Evolutionary conservation across 2,888 invertebrate genomes (phyloP).

Genomic region (Synergus umbraculus): DNA sequence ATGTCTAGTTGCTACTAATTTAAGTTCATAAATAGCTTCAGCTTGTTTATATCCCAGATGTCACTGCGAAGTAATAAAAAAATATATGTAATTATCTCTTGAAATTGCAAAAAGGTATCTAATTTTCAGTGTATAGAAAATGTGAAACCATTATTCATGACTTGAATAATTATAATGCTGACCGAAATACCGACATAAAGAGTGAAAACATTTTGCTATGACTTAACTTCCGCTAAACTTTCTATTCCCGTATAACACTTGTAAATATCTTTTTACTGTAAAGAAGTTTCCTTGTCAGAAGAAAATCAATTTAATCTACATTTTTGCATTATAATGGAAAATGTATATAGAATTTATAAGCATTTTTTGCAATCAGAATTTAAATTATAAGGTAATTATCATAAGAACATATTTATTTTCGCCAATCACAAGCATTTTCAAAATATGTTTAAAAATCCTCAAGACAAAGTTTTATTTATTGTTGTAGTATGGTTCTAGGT

Average conservation of each 20-base stretch:
- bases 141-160: slow-evolving; percentile 9
- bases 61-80: neutral
- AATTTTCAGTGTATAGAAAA: neutral
- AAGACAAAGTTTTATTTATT: neutral
- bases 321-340: neutral
- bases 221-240: slow-evolving; percentile 66
- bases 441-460: too few species aligned
- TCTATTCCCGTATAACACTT: slow-evolving; percentile 59
- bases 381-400: too few species aligned
- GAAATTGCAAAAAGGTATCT: neutral
- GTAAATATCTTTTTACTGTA: neutral
- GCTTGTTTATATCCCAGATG: neutral
- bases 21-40: neutral
- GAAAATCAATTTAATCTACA: neutral
- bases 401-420: too few species aligned
- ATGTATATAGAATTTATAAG: neutral
- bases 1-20: neutral
- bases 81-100: neutral
- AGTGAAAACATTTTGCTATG: slow-evolving; percentile 50
- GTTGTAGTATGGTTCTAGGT: slow-evolving; percentile 1
- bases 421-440: too few species aligned
- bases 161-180: slow-evolving; percentile 26
- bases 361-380: neutral
- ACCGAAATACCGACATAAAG: slow-evolving; percentile 24
- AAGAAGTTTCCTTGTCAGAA: slow-evolving; percentile 7